These are phyloP conservation scores for Cremastinae sp. DNA, from an alignment of 2,888 invertebrate species.

Conservation along the genomic window DNA sequence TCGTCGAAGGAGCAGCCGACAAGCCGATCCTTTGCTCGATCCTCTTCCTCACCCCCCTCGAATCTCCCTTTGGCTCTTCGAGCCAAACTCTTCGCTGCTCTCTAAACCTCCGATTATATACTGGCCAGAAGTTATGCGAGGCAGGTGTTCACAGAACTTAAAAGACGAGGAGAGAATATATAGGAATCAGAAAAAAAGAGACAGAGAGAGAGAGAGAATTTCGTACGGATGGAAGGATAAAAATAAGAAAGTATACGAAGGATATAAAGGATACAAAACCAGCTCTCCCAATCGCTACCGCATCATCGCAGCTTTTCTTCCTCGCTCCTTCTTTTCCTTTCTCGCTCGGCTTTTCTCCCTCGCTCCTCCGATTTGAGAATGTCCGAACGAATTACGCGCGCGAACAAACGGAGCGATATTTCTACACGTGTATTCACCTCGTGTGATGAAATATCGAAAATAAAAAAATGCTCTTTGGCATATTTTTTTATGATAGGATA, in stretches of 20 bases:
- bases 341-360: conserved; percentile 10
- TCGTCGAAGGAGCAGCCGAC: conserved; percentile 32
- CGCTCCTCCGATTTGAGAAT: conserved; percentile 36
- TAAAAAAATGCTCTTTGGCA: no score
- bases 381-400: neutral
- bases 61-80: neutral
- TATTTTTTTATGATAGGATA: no score
- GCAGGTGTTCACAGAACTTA: conserved; percentile 52
- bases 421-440: no score
- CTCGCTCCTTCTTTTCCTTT: neutral
- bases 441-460: no score
- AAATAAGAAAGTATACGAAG: conserved; percentile 2
- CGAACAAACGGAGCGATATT: neutral
- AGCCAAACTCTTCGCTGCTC: neutral
- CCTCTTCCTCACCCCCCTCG: neutral
- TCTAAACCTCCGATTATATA: conserved; percentile 8
- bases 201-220: neutral
- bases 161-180: conserved; percentile 26
- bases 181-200: neutral
- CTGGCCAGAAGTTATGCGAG: conserved; percentile 48
- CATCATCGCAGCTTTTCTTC: conserved; percentile 26
- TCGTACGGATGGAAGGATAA: neutral
- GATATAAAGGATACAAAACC: conserved; percentile 31
- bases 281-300: conserved; percentile 18
- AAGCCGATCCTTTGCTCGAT: neutral